These are phyloP conservation scores for Charadrius vociferus DNA, from an alignment of 2,113 vertebrate genomes.

Conservation along the genomic window DNA sequence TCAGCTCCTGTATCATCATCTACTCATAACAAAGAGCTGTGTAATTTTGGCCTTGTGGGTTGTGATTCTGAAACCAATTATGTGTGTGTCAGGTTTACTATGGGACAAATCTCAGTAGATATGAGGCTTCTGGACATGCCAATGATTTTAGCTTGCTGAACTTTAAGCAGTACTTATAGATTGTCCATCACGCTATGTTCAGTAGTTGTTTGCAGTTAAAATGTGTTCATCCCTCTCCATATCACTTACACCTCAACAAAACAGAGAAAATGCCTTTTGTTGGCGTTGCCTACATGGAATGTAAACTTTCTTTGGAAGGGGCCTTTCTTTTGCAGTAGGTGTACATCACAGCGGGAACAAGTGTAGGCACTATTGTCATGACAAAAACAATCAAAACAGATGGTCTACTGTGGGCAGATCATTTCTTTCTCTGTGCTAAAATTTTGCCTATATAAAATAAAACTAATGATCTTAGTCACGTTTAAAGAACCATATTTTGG, in stretches of 20 bases:
- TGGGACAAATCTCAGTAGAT: not conserved
- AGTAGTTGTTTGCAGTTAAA: not conserved
- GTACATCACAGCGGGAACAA: not conserved
- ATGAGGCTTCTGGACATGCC: not conserved
- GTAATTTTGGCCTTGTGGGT: not conserved
- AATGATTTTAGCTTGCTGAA: not conserved
- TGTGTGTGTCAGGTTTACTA: not conserved
- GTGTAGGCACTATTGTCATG: not conserved
- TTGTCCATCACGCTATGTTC: not conserved
- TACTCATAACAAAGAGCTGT: not conserved
- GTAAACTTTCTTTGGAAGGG: not conserved
- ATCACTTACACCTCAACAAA: not conserved
- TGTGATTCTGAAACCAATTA: not conserved
- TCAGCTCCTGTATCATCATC: not conserved
- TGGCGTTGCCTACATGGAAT: accelerated
- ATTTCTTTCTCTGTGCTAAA: not conserved
- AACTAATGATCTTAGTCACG: not conserved
- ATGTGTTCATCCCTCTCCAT: not conserved
- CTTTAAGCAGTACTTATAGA: not conserved
- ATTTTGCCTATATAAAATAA: not conserved
- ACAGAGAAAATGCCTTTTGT: not conserved
- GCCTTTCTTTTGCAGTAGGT: not conserved
- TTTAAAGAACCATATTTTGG: not conserved
- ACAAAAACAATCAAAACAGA: not conserved
- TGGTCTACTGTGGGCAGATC: not conserved